These are phyloP conservation scores for Cynocephalus volans DNA, from an alignment of 2,113 vertebrate species.

Conservation along the genomic window DNA sequence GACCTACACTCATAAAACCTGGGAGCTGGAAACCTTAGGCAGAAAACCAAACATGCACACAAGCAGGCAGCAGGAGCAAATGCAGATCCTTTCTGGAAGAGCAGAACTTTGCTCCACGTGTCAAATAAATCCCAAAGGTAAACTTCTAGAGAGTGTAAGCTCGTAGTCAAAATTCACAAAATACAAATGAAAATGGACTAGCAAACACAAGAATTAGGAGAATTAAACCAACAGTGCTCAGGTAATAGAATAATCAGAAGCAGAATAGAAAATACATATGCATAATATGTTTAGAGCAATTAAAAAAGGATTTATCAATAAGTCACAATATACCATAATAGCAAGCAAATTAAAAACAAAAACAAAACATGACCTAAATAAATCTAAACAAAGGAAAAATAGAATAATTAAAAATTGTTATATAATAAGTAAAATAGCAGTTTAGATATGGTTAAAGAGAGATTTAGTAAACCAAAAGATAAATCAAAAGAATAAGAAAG, in stretches of 20 bases:
- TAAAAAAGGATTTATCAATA: not conserved
- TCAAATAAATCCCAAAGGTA: not conserved
- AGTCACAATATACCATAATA: not conserved
- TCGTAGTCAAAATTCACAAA: not conserved
- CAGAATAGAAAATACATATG: not conserved
- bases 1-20: not conserved
- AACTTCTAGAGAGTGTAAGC: not conserved
- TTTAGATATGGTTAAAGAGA: not conserved
- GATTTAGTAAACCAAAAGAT: not conserved
- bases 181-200: not conserved
- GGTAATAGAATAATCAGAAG: not conserved
- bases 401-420: not conserved
- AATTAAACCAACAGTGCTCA: not conserved
- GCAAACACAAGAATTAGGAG: not conserved
- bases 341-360: not conserved
- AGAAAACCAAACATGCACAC: not conserved
- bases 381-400: not conserved
- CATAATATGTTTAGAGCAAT: not conserved
- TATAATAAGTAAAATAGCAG: not conserved
- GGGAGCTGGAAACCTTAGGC: not conserved
- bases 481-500: not conserved
- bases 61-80: not conserved
- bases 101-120: not conserved
- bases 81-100: not conserved
- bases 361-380: not conserved